Percentiles rank a stretch among this genome's conserved stretches.
Conservation (phyloP, 2,113 vertebrate species). For the Heterotis niloticus region DNA sequence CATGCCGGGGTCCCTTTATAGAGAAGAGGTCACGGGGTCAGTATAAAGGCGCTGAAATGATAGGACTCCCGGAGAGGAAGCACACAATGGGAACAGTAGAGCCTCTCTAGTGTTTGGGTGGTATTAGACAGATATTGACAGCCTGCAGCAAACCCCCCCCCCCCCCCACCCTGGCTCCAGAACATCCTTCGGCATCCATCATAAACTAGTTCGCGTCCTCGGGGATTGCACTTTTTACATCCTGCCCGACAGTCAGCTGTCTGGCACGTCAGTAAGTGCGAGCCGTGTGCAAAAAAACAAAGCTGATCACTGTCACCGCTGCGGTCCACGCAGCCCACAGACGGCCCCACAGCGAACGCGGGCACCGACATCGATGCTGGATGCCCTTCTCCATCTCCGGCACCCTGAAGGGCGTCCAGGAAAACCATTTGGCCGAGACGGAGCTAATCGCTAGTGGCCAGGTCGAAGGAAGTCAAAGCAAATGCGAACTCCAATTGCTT, state of each 20-base stretch:
- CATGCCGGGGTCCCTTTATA: neutral
- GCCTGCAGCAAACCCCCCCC: neutral
- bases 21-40: neutral
- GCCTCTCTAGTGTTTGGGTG: neutral
- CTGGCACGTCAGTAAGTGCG: neutral
- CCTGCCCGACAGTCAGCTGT: neutral
- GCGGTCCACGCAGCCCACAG: neutral
- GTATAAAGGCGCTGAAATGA: neutral
- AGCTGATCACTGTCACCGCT: neutral
- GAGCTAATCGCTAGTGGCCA: neutral
- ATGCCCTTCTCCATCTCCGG: neutral
- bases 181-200: conserved; percentile 7
- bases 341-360: neutral
- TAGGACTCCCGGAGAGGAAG: neutral
- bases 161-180: neutral
- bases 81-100: neutral
- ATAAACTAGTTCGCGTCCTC: conserved; percentile 14
- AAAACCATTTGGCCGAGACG: neutral
- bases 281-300: neutral
- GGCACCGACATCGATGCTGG: neutral
- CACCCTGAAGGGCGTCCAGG: neutral
- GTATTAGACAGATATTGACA: neutral
- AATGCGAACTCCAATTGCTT: no score
- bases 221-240: neutral
- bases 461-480: neutral